Evolutionary conservation across 2,113 vertebrate genomes (phyloP), one percentile per base, ranked within the genome.

Genomic region (Cyanoramphus novaezelandiae): DNA sequence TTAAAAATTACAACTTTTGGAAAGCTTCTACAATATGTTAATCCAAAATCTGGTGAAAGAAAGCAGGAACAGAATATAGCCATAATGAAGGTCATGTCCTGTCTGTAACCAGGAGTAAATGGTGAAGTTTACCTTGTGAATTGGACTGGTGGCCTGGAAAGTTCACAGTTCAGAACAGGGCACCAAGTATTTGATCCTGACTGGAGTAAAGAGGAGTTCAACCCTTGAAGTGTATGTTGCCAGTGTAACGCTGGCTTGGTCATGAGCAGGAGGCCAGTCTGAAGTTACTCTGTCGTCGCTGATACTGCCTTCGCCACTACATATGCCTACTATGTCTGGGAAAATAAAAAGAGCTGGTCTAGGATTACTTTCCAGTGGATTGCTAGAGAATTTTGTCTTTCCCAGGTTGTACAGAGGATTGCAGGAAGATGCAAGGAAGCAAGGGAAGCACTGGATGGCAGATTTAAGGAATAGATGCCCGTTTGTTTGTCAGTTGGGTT

Each of bases 401-500:
- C 21, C 19, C 35, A 46, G 47, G 43, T 29, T 28, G 35, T 31
- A 24, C 7, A 41, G 55, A 27, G 31, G 62, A 37, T 8, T 57
- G 23, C 39, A 60, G 46, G 31, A 55, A 74, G 53, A 31, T 67
- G 25, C 20, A 39, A 35, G 16, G 60, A 39, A 62, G 21, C 33
- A 35, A 55, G 35, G 33, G 37, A 43, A 53, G 15, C 14, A 9
- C 33, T 37, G 23, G 10, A 11, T 21, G 16, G 11, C 12, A 47
- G n/a, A 37, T 17, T 33, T 62, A 33, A 35, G 62, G 74, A 57
- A 68, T 39, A 71, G 59, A 41, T 68, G 14, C 8, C 15, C 6
- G 0, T 19, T 18, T 17, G 20, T 37, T 52, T 46, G 23, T 41
- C 19, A 17, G 0, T 29, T 28, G 0, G 1, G 6, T 27, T 29